These are phyloP conservation scores for Corydoras maculifer DNA, from an alignment of 2,113 vertebrate species.

Conservation along the genomic window DNA sequence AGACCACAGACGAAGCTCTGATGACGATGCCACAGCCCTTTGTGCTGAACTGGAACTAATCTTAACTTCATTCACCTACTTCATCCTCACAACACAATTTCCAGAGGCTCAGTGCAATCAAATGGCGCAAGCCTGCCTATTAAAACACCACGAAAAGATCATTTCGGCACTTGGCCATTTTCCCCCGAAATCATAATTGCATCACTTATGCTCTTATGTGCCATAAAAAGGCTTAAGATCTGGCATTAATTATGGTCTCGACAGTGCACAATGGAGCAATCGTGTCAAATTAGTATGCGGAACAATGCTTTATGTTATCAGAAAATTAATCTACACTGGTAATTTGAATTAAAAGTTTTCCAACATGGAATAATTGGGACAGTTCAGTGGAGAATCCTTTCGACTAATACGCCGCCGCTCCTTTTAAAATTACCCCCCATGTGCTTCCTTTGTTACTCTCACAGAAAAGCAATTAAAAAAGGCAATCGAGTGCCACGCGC, in stretches of 20 bases:
- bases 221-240: constrained; percentile 54
- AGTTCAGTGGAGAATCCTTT: constrained; percentile 64
- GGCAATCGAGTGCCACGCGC: constrained; percentile 34
- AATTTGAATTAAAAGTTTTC: constrained; percentile 70
- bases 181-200: constrained; percentile 60
- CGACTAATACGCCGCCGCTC: constrained; percentile 51
- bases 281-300: constrained; percentile 68
- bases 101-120: constrained; percentile 49
- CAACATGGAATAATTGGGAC: constrained; percentile 62
- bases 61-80: constrained; percentile 1
- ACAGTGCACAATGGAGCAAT: constrained; percentile 58
- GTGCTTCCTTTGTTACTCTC: constrained; percentile 52
- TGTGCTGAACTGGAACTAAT: constrained; percentile 11
- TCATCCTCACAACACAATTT: constrained; percentile 50
- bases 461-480: constrained; percentile 69
- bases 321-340: constrained; percentile 71
- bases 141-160: constrained; percentile 40
- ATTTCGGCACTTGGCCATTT: constrained; percentile 34
- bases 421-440: constrained; percentile 53
- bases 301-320: constrained; percentile 70
- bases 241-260: constrained; percentile 57
- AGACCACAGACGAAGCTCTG: constrained; percentile 2
- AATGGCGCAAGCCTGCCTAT: constrained; percentile 36
- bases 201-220: constrained; percentile 57
- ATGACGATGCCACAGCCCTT: constrained; percentile 6